A percentile compares a stretch with the other conserved stretches of the same genome.
phyloP scores from a whole-genome alignment of 2,888 invertebrate genomes.

The Bombylius discolor region DNA sequence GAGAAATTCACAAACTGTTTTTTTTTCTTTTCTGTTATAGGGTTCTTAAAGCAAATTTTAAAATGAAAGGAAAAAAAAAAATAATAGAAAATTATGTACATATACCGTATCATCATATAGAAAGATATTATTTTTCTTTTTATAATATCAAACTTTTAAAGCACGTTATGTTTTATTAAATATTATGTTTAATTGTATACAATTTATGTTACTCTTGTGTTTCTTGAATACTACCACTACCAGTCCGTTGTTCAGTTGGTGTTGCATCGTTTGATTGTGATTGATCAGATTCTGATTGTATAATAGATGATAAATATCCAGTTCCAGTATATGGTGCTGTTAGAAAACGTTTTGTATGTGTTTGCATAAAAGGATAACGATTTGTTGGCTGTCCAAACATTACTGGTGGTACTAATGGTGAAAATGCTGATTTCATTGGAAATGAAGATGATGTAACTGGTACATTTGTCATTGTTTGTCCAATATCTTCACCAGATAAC shows the following conservation, averaged over 20 bases:
- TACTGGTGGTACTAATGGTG: constrained; percentile 49
- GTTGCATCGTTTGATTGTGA: constrained; percentile 37
- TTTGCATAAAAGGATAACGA: constrained; percentile 39
- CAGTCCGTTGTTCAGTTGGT: constrained; percentile 29
- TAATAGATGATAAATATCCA: constrained; percentile 68
- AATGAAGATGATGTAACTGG: constrained; percentile 30
- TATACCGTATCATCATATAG: too few relatives aligned
- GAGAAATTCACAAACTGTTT: too few relatives aligned
- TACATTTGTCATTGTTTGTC: constrained; percentile 22
- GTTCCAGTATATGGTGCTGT: constrained; percentile 74
- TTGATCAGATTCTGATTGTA: constrained; percentile 37
- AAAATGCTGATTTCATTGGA: constrained; percentile 55
- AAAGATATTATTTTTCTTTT: too few relatives aligned
- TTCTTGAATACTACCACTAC: constrained; percentile 26
- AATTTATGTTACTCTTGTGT: not conserved
- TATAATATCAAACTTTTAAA: not conserved
- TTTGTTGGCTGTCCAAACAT: constrained; percentile 34
- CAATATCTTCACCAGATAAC: constrained; percentile 47
- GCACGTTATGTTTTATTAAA: constrained; percentile 14
- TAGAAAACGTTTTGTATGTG: constrained; percentile 61
- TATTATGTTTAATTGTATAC: too few relatives aligned
- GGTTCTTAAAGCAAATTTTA: too few relatives aligned
- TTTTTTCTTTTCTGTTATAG: too few relatives aligned
- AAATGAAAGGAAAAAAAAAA: too few relatives aligned
- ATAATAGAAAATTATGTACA: too few relatives aligned